Percentiles rank a stretch among this genome's conserved stretches.
These are phyloP conservation scores for Nematolebias whitei DNA, from an alignment of 2,113 vertebrate genomes.

Conservation along the genomic window DNA sequence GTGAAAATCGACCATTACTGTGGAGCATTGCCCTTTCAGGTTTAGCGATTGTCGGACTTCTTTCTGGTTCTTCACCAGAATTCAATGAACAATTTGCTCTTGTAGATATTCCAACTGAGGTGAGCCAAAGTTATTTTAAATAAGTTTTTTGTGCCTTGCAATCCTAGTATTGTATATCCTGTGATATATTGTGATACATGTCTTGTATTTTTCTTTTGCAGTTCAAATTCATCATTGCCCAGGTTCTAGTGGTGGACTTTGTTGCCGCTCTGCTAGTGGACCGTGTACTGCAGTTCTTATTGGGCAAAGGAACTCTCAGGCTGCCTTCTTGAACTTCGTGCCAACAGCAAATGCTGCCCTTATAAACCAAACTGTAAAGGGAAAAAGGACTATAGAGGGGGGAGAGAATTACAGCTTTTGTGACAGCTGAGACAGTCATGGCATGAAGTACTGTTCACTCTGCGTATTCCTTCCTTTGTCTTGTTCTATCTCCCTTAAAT, in stretches of 20 bases:
- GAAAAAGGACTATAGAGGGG: conserved; percentile 56
- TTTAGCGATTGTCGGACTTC: conserved; percentile 86
- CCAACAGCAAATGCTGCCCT: conserved; percentile 72
- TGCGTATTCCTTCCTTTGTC: conserved; percentile 50
- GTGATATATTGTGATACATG: neutral
- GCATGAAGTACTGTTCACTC: conserved; percentile 68
- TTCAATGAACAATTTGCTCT: conserved; percentile 95
- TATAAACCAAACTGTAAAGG: conserved; percentile 73
- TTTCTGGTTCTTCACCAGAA: conserved; percentile 90
- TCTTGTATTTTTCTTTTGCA: conserved; percentile 54
- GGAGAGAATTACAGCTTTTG: conserved; percentile 56
- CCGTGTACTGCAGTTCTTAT: conserved; percentile 88
- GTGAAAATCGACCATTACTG: conserved; percentile 89
- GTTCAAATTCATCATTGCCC: conserved; percentile 92
- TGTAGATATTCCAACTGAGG: conserved; percentile 94
- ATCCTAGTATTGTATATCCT: neutral
- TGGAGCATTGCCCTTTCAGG: conserved; percentile 91
- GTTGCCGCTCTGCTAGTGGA: conserved; percentile 86
- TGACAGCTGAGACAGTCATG: conserved; percentile 59
- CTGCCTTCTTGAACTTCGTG: conserved; percentile 89
- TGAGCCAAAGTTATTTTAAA: conserved; percentile 57
- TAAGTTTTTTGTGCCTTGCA: neutral
- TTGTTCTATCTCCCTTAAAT: conserved; percentile 29
- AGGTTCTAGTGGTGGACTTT: conserved; percentile 91
- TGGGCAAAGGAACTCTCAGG: conserved; percentile 90